phyloP scores from a whole-genome alignment of 2,888 invertebrate species.

The Flexamia atlantica region DNA sequence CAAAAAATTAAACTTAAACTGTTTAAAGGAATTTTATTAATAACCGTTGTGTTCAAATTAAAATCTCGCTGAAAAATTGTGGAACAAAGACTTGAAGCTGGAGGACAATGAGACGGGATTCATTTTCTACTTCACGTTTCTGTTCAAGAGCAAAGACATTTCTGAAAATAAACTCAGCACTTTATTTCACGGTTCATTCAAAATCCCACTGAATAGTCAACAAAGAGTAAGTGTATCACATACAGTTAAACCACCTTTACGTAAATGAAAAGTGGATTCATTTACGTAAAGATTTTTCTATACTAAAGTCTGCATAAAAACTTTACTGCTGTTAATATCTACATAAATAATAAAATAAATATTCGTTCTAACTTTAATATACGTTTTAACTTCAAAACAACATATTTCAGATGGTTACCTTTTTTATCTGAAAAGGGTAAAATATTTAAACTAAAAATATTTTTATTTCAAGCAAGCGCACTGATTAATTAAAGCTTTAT shows the following conservation, averaged over 20 bases:
- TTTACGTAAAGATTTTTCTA: too few relatives aligned
- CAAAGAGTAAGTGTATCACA: neutral
- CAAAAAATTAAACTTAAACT: neutral
- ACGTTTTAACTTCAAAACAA: too few relatives aligned
- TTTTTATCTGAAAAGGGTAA: neutral
- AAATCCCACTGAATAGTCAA: neutral
- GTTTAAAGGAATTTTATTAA: neutral
- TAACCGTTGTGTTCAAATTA: neutral
- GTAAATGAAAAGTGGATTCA: neutral
- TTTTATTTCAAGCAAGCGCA: neutral
- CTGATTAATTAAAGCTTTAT: slow-evolving; percentile 22
- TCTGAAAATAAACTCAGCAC: slow-evolving; percentile 24
- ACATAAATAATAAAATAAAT: too few relatives aligned
- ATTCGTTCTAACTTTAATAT: too few relatives aligned
- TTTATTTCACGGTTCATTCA: slow-evolving; percentile 10
- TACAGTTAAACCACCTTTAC: neutral
- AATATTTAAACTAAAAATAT: neutral
- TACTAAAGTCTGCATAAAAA: too few relatives aligned
- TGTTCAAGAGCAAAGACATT: slow-evolving; percentile 14
- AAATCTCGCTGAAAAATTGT: neutral
- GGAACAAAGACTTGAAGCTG: slow-evolving; percentile 17
- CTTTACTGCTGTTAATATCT: too few relatives aligned
- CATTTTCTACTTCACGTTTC: neutral
- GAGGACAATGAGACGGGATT: neutral
- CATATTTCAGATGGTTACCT: too few relatives aligned